Conservation (phyloP, 2,888 invertebrate species). For the Acleris emargana region DNA sequence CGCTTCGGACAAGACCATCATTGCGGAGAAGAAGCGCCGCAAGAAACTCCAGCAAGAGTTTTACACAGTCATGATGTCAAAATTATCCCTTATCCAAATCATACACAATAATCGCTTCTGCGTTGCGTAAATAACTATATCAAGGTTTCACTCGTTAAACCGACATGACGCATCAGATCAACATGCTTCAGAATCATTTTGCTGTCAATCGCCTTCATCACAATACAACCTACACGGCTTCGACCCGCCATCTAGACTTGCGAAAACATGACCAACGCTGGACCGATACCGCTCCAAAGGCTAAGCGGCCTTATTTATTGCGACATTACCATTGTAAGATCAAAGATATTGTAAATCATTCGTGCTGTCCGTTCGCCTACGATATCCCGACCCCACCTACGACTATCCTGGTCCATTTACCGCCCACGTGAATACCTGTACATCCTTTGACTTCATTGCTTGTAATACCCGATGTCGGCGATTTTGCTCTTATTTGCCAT, state of each 20-base stretch:
- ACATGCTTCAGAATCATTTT: not conserved
- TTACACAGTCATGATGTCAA: too few relatives aligned
- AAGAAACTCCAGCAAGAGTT: too few relatives aligned
- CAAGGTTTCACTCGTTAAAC: not conserved
- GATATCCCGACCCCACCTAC: slow-evolving; percentile 31
- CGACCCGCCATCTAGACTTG: slow-evolving; percentile 20
- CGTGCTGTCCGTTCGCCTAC: slow-evolving; percentile 36
- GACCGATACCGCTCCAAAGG: slow-evolving; percentile 38
- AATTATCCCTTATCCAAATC: too few relatives aligned
- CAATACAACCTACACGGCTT: slow-evolving; percentile 29
- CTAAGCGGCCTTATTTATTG: slow-evolving; percentile 45
- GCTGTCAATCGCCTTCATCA: slow-evolving; percentile 12
- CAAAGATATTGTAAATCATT: slow-evolving; percentile 58
- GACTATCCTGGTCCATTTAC: slow-evolving; percentile 53
- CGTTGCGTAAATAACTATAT: not conserved
- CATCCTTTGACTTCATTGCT: slow-evolving; percentile 32
- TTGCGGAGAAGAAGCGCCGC: too few relatives aligned
- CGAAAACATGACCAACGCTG: slow-evolving; percentile 28
- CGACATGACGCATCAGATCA: not conserved
- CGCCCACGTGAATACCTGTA: slow-evolving; percentile 49
- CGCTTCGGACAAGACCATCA: too few relatives aligned
- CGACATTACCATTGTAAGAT: slow-evolving; percentile 53
- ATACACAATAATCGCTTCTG: too few relatives aligned
- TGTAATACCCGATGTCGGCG: slow-evolving; percentile 19
- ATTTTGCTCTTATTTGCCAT: slow-evolving; percentile 25